Evolutionary conservation across 2,888 invertebrate species (phyloP).

Genomic region (Gymnosoma rotundatum): DNA sequence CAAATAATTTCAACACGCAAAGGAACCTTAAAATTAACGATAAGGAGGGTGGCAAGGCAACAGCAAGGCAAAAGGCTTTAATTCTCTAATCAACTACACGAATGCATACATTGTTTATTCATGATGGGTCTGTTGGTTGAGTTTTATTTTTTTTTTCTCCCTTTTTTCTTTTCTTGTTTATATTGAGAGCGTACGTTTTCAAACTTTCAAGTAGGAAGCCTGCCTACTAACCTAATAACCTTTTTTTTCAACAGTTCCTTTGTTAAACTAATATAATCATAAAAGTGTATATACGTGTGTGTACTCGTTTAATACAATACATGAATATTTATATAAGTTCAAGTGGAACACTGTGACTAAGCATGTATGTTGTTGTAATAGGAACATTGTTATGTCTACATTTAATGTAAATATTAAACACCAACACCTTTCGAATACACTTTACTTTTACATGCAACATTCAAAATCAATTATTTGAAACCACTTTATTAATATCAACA

Average conservation of each 20-base stretch:
- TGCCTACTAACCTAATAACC: too few species aligned
- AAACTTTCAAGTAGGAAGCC: conserved; percentile 41
- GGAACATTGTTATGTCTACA: conserved; percentile 10
- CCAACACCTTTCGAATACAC: background rate
- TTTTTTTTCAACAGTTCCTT: too few species aligned
- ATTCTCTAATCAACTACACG: background rate
- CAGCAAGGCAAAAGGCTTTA: background rate
- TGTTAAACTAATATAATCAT: too few species aligned
- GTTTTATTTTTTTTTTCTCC: background rate
- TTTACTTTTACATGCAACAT: too few species aligned
- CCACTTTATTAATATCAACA: too few species aligned
- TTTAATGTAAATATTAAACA: background rate
- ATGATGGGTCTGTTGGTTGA: background rate
- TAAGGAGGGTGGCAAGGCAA: background rate
- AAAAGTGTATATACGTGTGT: too few species aligned
- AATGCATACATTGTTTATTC: conserved; percentile 19
- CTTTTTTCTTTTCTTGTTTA: background rate
- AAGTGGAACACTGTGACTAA: too few species aligned
- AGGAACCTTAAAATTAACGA: background rate
- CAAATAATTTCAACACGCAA: conserved; percentile 29
- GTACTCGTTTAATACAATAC: too few species aligned
- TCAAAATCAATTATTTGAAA: too few species aligned
- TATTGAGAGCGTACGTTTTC: background rate
- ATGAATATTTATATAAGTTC: too few species aligned
- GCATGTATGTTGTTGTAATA: background rate